A percentile compares a stretch with the other conserved stretches of the same genome.
Evolutionary conservation across 2,113 vertebrate genomes (phyloP).

Genomic region (Budorcas taxicolor): DNA sequence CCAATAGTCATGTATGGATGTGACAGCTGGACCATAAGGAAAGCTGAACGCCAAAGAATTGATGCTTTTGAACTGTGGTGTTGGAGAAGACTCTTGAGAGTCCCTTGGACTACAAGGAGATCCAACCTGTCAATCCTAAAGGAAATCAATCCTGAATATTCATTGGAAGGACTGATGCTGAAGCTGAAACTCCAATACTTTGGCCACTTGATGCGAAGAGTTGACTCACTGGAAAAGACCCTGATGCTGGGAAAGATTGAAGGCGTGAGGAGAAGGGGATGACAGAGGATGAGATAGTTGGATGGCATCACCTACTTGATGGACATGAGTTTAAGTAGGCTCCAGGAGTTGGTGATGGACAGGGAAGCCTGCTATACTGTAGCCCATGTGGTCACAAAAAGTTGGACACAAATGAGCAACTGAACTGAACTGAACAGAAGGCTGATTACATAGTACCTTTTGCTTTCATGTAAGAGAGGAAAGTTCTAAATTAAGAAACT

Average conservation of each 20-base stretch:
- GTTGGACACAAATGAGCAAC: background rate
- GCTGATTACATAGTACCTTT: background rate
- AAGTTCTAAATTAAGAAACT: slow-evolving; percentile 13
- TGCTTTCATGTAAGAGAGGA: background rate
- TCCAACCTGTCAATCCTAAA: background rate
- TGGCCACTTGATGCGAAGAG: background rate
- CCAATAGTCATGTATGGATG: background rate
- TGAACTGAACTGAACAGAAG: background rate
- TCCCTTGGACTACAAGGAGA: background rate
- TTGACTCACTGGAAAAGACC: background rate
- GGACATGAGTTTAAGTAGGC: background rate
- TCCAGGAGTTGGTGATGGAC: background rate
- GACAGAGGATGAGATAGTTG: background rate
- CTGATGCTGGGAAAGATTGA: background rate
- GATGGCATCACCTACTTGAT: background rate
- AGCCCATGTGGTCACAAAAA: background rate
- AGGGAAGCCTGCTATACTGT: background rate
- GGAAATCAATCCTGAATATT: background rate
- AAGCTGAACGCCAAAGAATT: background rate
- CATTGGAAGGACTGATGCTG: background rate
- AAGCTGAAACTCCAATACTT: background rate
- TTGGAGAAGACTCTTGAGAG: background rate
- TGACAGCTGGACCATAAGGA: background rate
- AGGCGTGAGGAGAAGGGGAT: background rate
- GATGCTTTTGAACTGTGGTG: background rate